Evolutionary conservation across 2,888 invertebrate genomes (phyloP).

Genomic region (Drosophila macrospina): DNA sequence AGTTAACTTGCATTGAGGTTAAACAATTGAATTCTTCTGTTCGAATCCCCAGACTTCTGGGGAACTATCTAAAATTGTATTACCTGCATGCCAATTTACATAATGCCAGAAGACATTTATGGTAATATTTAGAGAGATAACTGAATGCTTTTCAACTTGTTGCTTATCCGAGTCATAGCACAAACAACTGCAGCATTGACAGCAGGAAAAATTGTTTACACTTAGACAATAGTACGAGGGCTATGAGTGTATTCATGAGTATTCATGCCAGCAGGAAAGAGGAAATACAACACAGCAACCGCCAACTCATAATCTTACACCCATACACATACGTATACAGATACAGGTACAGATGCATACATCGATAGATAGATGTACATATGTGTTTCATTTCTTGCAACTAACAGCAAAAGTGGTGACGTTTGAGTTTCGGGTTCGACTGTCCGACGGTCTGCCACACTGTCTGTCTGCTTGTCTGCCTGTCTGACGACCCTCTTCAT

Average conservation of each 20-base stretch:
- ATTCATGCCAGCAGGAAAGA: constrained; percentile 35
- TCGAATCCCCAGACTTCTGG: neutral
- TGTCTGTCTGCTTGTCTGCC: neutral
- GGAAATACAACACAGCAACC: constrained; percentile 24
- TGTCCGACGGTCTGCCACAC: neutral
- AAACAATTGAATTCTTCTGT: neutral
- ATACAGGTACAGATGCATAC: neutral
- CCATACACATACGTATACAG: neutral
- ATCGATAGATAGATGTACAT: constrained; percentile 1
- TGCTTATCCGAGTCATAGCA: constrained; percentile 43
- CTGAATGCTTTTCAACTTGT: constrained; percentile 28
- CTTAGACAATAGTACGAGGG: constrained; percentile 12
- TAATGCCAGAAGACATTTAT: constrained; percentile 32
- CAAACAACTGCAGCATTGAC: constrained; percentile 47
- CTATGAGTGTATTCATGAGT: constrained; percentile 27
- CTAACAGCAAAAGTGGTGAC: constrained; percentile 33
- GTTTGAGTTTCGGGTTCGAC: constrained; percentile 6
- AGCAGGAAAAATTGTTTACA: constrained; percentile 29
- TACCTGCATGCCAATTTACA: constrained; percentile 37
- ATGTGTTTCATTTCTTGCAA: constrained; percentile 3
- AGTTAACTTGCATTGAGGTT: too few relatives aligned
- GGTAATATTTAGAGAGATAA: constrained; percentile 58
- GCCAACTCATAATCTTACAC: constrained; percentile 20
- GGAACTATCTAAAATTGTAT: constrained; percentile 9
- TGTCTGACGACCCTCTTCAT: constrained; percentile 32